phyloP scores from a whole-genome alignment of 2,113 vertebrate species.

The Apeltes quadracus region DNA sequence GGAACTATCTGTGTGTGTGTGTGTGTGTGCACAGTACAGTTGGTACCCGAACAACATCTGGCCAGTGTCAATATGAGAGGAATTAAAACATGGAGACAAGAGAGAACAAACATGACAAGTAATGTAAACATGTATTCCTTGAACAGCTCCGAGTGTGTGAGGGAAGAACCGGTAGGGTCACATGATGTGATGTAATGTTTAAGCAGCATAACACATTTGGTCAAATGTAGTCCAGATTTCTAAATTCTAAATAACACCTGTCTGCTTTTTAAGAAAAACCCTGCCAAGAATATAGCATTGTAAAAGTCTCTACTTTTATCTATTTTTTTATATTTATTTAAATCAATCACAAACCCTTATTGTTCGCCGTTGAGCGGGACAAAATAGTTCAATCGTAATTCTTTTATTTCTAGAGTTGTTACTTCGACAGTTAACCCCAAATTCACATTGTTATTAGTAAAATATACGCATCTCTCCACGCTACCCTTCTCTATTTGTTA shows the following conservation, averaged over 20 bases:
- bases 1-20: neutral
- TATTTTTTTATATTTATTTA: constrained; percentile 8
- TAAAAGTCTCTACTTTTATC: constrained; percentile 20
- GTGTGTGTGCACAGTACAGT: constrained; percentile 21
- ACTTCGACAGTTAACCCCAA: constrained; percentile 37
- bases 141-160: constrained; percentile 32
- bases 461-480: constrained; percentile 54
- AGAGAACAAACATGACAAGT: constrained; percentile 43
- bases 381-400: constrained; percentile 13
- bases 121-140: constrained; percentile 66
- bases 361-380: constrained; percentile 53
- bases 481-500: constrained; percentile 69
- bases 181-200: constrained; percentile 21
- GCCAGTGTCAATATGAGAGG: constrained; percentile 47
- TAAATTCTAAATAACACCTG: constrained; percentile 40
- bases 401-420: constrained; percentile 10
- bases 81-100: constrained; percentile 47
- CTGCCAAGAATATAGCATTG: constrained; percentile 36
- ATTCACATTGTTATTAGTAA: constrained; percentile 54
- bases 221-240: constrained; percentile 54
- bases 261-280: constrained; percentile 34
- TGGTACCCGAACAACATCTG: constrained; percentile 41
- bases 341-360: constrained; percentile 17
- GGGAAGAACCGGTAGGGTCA: constrained; percentile 9
- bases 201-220: constrained; percentile 60